Evolutionary conservation across 2,888 invertebrate species (phyloP), one percentile per base, ranked within the genome.

Genomic region (Graphium colonna): DNA sequence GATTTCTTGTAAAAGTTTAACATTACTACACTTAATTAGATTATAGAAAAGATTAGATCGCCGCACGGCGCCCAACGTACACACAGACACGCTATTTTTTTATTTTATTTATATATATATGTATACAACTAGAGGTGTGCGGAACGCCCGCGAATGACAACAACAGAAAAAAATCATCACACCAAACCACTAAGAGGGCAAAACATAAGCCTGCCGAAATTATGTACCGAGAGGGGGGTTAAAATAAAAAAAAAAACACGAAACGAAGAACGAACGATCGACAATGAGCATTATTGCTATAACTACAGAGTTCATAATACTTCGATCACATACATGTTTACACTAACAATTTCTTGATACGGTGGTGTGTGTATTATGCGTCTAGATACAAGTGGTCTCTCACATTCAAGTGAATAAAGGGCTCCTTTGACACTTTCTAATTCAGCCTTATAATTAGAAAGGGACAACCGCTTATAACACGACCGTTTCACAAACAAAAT

Each of bases 361-460:
- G 12, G 52, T 60, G 57, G 65, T 61, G 53, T 53, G 60, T 56
- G 61, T 65, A 65, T 57, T 57, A 65, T 60, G 66, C 67, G 62
- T 65, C 66, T 67, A 74, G 61, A 67, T 65, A 59, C 62, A 63
- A 5, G 69, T 68, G 68, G 21, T 21, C n/a, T 68, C 66, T 67
- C 61, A 63, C 63, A 60, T 60, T 62, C 64, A 65, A 62, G 60
- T 60, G 61, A 58, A 66, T 58, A 47, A 51, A 46, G 59, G 57
- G 65, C 62, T 16, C 58, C 63, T 75, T 78, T 78, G 82, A 80
- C 82, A 82, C 82, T 88, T 86, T 85, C 88, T 85, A 87, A 88
- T 79, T 79, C 88, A 88, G 89, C 89, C 89, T 88, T 87, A 77
- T 69, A 78, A 86, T 88, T 85, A 88, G 88, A 88, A 88, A 88